phyloP scores from a whole-genome alignment of 2,797 vertebrate genomes.

The Buphagus erythrorhynchus region DNA sequence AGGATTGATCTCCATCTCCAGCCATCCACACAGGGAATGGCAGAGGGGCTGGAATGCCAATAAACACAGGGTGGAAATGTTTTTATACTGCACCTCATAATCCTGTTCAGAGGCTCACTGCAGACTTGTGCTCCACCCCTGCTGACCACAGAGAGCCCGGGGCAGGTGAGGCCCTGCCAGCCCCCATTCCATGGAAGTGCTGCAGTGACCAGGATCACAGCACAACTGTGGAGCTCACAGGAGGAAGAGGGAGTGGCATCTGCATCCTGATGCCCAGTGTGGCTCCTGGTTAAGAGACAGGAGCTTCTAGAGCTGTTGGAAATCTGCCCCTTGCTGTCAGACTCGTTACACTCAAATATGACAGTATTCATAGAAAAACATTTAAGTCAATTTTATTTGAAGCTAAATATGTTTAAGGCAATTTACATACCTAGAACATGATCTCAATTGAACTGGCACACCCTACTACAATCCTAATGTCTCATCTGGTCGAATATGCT shows the following conservation, averaged over 20 bases:
- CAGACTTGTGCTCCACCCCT: neutral
- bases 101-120: neutral
- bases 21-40: neutral
- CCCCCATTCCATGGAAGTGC: accelerated
- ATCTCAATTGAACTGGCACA: constrained; percentile 71
- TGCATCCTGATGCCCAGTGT: neutral
- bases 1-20: neutral
- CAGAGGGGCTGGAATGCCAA: neutral
- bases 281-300: neutral
- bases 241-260: neutral
- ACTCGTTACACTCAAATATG: constrained; percentile 28
- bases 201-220: neutral
- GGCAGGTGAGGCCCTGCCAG: neutral
- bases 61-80: neutral
- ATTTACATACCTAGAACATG: constrained; percentile 75
- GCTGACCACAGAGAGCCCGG: neutral
- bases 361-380: constrained; percentile 68
- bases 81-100: neutral
- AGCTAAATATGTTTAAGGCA: constrained; percentile 78
- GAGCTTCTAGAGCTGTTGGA: neutral
- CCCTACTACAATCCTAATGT: constrained; percentile 60
- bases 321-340: neutral
- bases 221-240: accelerated
- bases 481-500: constrained; percentile 29
- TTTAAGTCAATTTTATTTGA: constrained; percentile 75